Percentiles rank a stretch among this genome's conserved stretches.
Evolutionary conservation across 2,113 vertebrate species (phyloP).

Genomic region (Calidris pugnax): DNA sequence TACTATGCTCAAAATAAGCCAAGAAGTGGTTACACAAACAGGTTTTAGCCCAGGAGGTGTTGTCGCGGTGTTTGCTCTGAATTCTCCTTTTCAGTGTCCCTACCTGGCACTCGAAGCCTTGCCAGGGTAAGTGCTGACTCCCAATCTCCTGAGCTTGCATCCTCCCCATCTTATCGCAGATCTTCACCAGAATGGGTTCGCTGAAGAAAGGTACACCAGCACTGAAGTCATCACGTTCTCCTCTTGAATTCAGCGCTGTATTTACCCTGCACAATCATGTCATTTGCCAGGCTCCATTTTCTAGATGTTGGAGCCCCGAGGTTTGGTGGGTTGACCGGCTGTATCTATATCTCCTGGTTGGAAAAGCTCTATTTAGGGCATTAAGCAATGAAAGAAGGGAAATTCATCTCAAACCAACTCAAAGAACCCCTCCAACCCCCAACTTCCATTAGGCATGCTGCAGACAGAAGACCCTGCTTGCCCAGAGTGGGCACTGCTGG

Average conservation of each 20-base stretch:
- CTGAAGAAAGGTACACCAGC: not conserved
- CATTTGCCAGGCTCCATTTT: not conserved
- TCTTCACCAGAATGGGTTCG: accelerated
- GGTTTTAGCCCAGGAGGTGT: not conserved
- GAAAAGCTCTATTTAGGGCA: not conserved
- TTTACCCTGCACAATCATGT: not conserved
- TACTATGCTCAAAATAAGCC: not conserved
- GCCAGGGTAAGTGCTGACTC: accelerated
- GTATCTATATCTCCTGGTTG: not conserved
- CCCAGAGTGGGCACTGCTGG: not conserved
- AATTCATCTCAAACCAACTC: not conserved
- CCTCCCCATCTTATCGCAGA: not conserved
- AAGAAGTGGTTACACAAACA: not conserved
- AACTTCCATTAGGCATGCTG: not conserved
- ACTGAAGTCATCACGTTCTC: accelerated
- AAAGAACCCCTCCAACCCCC: not conserved
- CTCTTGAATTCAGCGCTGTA: accelerated
- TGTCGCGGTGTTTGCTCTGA: not conserved
- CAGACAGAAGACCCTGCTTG: not conserved
- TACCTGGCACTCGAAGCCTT: accelerated
- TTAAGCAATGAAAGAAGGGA: not conserved
- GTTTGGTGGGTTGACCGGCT: not conserved
- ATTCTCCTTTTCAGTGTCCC: not conserved
- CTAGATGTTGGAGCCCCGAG: not conserved
- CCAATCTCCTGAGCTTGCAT: not conserved